Base-by-base conservation (phyloP, 2,888 invertebrate species). In the Gnatocerus cornutus region DNA sequence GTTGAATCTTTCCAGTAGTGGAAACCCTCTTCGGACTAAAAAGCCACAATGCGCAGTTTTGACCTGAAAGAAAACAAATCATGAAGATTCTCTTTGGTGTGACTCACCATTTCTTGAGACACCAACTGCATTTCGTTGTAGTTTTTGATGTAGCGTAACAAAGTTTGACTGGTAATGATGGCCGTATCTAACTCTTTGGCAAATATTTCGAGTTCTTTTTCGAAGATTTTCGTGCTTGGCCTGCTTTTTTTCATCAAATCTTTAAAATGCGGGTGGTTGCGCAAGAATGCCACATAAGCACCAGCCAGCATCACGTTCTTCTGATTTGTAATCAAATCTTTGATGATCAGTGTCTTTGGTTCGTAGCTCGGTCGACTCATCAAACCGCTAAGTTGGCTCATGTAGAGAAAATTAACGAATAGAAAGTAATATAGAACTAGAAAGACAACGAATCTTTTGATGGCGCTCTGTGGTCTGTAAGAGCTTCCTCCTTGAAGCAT, bases 11-110 rank as follows among this genome's bases (percentile, higher is more conserved):
- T 33, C 9, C 3, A 53, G 27, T 33, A 33, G 14, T 27, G 37
- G 53, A 8, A 53, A 53, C 13, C 53, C 33, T 14, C 29, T 30
- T 30, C 13, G 50, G 10, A 50, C 50, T 27, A 10, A 7, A n/a
- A 50, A 29, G 3, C 3, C 5, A 3, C 9, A 39, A 39, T 39
- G 10, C 10, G n/a, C 3, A 3, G 39, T 7, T 29, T 3, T n/a
- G n/a, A 39, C n/a, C 39, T 39, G 10, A n/a, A 39, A 39, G n/a
- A 4, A 29, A 29, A 5, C 4, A 29, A 29, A 29, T 29, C 29
- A 7, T 29, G 4, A 29, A 29, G 7, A 29, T 5, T 29, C n/a
- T n/a, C n/a, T n/a, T n/a, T n/a, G n/a, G n/a, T n/a, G n/a, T n/a
- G n/a, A n/a, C n/a, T n/a, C 29, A 29, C 29, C 29, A 4, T 29